phyloP scores from a whole-genome alignment of 2,888 invertebrate species.

The Cheilosia vulpina region DNA sequence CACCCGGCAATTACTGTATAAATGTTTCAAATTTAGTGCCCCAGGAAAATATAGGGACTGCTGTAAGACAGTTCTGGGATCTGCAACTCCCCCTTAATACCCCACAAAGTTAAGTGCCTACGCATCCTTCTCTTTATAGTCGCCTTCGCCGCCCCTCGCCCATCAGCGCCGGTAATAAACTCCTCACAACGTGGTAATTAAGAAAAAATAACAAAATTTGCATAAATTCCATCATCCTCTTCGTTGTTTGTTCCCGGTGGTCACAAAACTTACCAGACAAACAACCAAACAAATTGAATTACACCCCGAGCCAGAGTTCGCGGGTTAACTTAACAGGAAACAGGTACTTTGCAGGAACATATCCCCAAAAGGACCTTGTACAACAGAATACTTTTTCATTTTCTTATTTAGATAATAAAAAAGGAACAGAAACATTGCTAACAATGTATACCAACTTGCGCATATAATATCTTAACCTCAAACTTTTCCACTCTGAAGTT shows the following conservation, averaged over 20 bases:
- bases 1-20: too few species aligned
- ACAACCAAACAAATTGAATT: conserved; percentile 63
- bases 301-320: conserved; percentile 41
- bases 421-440: conserved; percentile 5
- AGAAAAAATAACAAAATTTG: conserved; percentile 59
- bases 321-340: conserved; percentile 47
- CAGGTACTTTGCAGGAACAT: conserved; percentile 57
- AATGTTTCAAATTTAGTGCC: too few species aligned
- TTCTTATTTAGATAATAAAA: conserved; percentile 43
- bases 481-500: conserved; percentile 71
- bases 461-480: conserved; percentile 54
- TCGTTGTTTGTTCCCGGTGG: conserved; percentile 22
- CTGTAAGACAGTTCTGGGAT: too few species aligned
- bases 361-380: conserved; percentile 53
- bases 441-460: conserved; percentile 19
- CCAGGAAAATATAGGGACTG: too few species aligned
- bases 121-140: too few species aligned
- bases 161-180: conserved; percentile 42
- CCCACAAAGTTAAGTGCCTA: too few species aligned
- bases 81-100: too few species aligned
- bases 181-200: conserved; percentile 64
- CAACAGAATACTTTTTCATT: conserved; percentile 40
- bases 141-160: too few species aligned
- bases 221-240: conserved; percentile 57
- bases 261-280: conserved; percentile 2